Percentiles rank a stretch among this genome's conserved stretches.
phyloP scores from a whole-genome alignment of 1,140 invertebrate species.

The Zeugodacus cucurbitae region DNA sequence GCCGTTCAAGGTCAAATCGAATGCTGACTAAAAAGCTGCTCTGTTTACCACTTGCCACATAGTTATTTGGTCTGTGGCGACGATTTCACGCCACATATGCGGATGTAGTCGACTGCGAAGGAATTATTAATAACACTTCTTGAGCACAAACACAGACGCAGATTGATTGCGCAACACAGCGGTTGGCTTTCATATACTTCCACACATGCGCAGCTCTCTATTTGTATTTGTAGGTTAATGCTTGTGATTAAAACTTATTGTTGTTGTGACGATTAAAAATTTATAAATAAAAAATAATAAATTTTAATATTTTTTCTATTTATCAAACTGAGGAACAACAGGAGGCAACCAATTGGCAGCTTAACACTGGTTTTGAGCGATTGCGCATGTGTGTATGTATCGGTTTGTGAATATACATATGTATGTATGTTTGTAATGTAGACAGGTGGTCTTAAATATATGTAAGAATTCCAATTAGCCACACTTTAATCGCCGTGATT shows the following conservation, averaged over 20 bases:
- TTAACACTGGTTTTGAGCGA: too few relatives aligned
- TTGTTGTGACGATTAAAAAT: background rate
- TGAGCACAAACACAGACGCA: background rate
- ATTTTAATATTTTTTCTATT: background rate
- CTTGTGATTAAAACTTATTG: background rate
- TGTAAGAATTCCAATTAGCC: conserved; percentile 9
- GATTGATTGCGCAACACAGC: background rate
- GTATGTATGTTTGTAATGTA: background rate
- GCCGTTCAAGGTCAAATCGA: background rate
- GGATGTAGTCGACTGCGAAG: background rate
- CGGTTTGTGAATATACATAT: background rate
- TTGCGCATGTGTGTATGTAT: too few relatives aligned
- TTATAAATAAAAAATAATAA: too few relatives aligned
- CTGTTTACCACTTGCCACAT: background rate
- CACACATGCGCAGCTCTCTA: background rate
- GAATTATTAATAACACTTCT: background rate
- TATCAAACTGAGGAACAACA: background rate
- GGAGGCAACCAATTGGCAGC: background rate
- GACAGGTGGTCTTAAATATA: background rate
- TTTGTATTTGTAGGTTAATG: background rate
- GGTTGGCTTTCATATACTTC: too few relatives aligned
- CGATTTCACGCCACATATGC: background rate
- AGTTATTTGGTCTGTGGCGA: background rate
- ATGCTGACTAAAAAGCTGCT: background rate
- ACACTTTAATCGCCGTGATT: conserved; percentile 6